These are phyloP conservation scores for Xestia xanthographa DNA, from an alignment of 2,888 invertebrate genomes.

Conservation along the genomic window DNA sequence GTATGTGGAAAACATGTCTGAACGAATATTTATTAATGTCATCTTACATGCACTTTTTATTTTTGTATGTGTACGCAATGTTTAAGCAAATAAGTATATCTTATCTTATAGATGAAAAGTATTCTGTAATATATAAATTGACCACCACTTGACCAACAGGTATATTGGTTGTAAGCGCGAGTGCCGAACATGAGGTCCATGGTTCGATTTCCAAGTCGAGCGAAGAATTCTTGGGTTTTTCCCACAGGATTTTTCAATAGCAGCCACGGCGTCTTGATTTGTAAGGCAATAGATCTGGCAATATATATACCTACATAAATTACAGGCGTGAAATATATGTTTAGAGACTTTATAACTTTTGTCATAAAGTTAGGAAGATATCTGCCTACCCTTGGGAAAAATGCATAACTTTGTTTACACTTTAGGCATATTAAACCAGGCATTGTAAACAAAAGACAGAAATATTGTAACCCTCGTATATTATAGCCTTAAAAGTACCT, in stretches of 20 bases:
- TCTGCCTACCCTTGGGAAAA: not conserved
- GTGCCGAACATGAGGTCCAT: not conserved
- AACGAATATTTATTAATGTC: too few species aligned
- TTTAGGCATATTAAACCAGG: not conserved
- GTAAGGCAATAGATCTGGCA: not conserved
- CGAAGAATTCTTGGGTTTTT: not conserved
- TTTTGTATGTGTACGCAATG: too few species aligned
- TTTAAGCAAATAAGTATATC: too few species aligned
- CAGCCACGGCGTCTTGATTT: not conserved
- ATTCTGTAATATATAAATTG: not conserved
- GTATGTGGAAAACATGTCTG: too few species aligned
- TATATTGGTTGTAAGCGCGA: not conserved
- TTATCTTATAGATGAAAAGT: not conserved
- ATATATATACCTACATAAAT: not conserved
- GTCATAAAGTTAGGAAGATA: not conserved
- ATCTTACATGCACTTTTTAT: too few species aligned
- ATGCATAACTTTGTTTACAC: not conserved
- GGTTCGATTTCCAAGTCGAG: not conserved
- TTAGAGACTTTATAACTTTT: not conserved
- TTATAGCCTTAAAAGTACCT: constrained; percentile 11
- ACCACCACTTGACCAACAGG: too few species aligned
- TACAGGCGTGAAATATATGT: not conserved
- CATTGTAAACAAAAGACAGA: not conserved
- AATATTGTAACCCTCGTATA: constrained; percentile 14
- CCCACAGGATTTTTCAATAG: not conserved